Base-by-base conservation (phyloP, 2,888 invertebrate species). In the Cephus nigrinus region DNA sequence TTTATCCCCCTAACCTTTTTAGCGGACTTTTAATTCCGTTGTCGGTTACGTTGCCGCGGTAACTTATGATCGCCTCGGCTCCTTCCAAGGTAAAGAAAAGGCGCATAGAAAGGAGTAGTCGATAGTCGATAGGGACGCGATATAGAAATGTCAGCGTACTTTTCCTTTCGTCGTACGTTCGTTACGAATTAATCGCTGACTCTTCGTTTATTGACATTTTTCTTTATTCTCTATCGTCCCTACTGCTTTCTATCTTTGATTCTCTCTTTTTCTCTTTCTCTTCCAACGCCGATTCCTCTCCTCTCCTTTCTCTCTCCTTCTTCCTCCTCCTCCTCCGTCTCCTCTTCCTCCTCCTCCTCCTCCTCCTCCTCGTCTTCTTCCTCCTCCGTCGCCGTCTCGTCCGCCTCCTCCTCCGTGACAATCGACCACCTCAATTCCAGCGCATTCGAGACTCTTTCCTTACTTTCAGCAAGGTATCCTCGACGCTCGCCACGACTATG, bases 1-100 rank as follows among this genome's bases (percentile, higher is more conserved):
- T 89, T 88, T 87, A 88, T 89, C 84, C 87, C 87, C 85, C 88
- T 88, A 89, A 88, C 89, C 89, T 89, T 89, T 89, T 89, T 88
- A 87, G 86, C 86, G 85, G 83, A 87, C 88, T 88, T 90, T 87
- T 87, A 87, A 89, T 86, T 88, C 88, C 84, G 83, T 74, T 74
- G 75, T 75, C 75, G 69, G 69, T 74, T 55, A 55, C 55, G 55
- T 23, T 55, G 55, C 55, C 55, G 55, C 55, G 55, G 77, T 77
- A 75, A 77, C 77, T 77, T 77, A 75, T 77, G 77, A 77, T 77
- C 77, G 71, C 40, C 77, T 73, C 77, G 74, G 77, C 69, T 69
- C 74, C 69, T 71, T 77, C 74, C 77, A 77, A 77, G 77, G 77
- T 75, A 75, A 77, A 77, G 77, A 75, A 77, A 77, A 77, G 77